Percentiles rank a stretch among this genome's conserved stretches.
phyloP scores from a whole-genome alignment of 2,888 invertebrate species.

The Cryptocheilus praepositus region DNA sequence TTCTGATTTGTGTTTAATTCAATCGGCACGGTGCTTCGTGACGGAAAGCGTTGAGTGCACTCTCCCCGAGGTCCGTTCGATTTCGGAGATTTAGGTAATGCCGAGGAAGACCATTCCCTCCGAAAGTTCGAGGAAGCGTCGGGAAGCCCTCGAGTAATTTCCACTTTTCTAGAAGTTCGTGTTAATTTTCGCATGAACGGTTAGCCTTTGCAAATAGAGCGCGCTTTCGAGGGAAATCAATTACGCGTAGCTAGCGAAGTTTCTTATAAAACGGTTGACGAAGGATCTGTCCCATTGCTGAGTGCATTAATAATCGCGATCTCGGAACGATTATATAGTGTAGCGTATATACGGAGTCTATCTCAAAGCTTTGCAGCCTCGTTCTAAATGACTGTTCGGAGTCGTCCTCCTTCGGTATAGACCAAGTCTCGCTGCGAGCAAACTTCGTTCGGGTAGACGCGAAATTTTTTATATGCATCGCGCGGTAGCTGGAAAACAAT shows the following conservation, averaged over 20 bases:
- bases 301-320: too few relatives aligned
- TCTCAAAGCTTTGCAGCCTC: too few relatives aligned
- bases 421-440: too few relatives aligned
- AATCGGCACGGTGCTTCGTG: neutral
- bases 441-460: too few relatives aligned
- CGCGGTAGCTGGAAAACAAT: too few relatives aligned
- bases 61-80: neutral
- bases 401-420: too few relatives aligned
- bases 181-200: slow-evolving; percentile 28
- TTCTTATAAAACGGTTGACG: slow-evolving; percentile 12
- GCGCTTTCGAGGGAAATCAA: slow-evolving; percentile 29
- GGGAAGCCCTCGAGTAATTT: slow-evolving; percentile 17
- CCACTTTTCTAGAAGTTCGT: slow-evolving; percentile 32
- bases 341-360: too few relatives aligned
- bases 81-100: neutral
- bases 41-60: neutral
- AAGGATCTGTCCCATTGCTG: too few relatives aligned
- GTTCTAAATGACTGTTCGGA: too few relatives aligned
- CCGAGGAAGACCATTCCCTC: neutral
- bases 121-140: neutral
- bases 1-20: neutral
- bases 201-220: slow-evolving; percentile 13
- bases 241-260: slow-evolving; percentile 33
- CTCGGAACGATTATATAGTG: too few relatives aligned
- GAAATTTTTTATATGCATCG: too few relatives aligned